Base-by-base conservation (phyloP, 2,888 invertebrate genomes). In the Dioctria rufipes region DNA sequence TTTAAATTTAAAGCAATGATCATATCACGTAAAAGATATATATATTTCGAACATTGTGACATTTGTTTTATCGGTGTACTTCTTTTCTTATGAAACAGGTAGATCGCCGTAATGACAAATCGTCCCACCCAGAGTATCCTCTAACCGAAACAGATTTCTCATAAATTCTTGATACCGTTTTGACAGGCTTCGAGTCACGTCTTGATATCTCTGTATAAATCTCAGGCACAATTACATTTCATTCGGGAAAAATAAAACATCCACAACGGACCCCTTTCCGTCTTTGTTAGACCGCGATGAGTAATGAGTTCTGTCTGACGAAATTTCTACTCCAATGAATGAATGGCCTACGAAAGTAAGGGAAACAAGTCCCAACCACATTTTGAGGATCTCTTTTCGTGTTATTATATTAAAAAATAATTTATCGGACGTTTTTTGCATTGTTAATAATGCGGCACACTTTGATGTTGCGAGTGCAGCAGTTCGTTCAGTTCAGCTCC, bases 341-440 rank as follows among this genome's bases (percentile, higher is more conserved):
- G 61, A 77, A 77, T 77, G 46, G 77, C 77, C 77, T 63, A 73
- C 63, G 77, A 77, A 37, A 77, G 77, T 63, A 13, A 11, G 77
- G 42, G 63, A 63, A 63, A 63, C 39, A 77, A 77, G 37, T 63
- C 63, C 49, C 51, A 46, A 63, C 43, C 69, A 37, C 69, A 25
- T 13, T 25, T 5, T 51, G 69, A 25, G 46, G 63, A 77, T 77
- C 77, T 54, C 75, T 60, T 49, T 77, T 63, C 77, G 77, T 77
- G 77, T 77, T 77, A 25, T 25, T 25, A 77, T 77, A 77, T 63
- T 77, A 77, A 77, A n/a, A 77, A 77, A 77, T 77, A 77, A 77
- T 77, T 77, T 77, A 77, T 77, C 77, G 77, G 61, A 77, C 77
- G 77, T 77, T 77, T 77, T 77, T 77, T 77, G 77, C 77, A 77